Percentiles rank a stretch among this genome's conserved stretches.
Evolutionary conservation across 2,113 vertebrate species (phyloP).

Genomic region (Grantiella picta): DNA sequence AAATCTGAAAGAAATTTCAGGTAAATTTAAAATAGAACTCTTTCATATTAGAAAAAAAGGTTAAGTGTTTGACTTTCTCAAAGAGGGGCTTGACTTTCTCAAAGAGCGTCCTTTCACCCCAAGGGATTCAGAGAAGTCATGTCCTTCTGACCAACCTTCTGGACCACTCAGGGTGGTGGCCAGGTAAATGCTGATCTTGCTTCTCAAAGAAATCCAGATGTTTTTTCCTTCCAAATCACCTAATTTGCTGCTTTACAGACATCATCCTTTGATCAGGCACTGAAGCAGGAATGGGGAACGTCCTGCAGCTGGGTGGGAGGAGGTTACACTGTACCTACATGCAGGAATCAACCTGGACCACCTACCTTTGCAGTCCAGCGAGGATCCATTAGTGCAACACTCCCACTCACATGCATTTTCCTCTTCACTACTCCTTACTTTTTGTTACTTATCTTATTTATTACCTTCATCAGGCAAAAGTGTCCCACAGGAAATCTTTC

Average conservation of each 20-base stretch:
- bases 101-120: neutral
- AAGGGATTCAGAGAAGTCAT: neutral
- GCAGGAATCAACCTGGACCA: neutral
- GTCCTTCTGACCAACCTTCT: neutral
- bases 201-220: neutral
- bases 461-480: neutral
- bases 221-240: neutral
- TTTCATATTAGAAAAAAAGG: neutral
- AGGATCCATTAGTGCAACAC: neutral
- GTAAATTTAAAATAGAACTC: neutral
- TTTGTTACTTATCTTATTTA: neutral
- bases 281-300: neutral
- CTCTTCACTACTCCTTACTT: neutral
- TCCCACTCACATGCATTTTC: neutral
- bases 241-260: neutral
- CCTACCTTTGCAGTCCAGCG: neutral
- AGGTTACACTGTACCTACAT: neutral
- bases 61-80: neutral
- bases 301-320: neutral
- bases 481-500: neutral
- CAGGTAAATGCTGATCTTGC: neutral
- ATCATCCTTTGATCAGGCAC: neutral
- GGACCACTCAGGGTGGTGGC: too few species aligned
- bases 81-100: neutral
- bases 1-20: neutral